These are phyloP conservation scores for Gerris buenoi DNA, from an alignment of 1,140 invertebrate genomes.

Conservation along the genomic window DNA sequence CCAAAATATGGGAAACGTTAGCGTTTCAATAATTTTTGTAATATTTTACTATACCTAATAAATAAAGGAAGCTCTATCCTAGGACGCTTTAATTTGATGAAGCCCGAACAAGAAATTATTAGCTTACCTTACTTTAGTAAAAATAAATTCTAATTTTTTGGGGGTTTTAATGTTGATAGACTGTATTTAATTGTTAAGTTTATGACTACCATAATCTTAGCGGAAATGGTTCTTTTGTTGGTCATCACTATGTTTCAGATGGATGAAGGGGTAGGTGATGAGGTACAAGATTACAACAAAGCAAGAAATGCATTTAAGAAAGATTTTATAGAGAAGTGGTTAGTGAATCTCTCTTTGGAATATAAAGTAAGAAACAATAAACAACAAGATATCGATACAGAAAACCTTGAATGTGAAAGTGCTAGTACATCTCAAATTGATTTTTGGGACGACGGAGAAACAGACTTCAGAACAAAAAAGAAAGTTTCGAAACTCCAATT, in stretches of 20 bases:
- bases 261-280: neutral
- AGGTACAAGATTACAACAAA: neutral
- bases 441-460: neutral
- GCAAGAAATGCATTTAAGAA: neutral
- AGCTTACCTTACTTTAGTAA: too few relatives aligned
- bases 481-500: neutral
- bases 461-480: neutral
- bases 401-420: neutral
- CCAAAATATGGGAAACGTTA: too few relatives aligned
- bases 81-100: too few relatives aligned
- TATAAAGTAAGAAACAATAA: neutral
- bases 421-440: neutral
- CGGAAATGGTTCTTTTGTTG: neutral
- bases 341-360: neutral
- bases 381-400: neutral
- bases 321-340: neutral
- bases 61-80: too few relatives aligned
- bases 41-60: too few relatives aligned
- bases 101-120: too few relatives aligned
- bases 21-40: too few relatives aligned
- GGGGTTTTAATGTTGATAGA: too few relatives aligned
- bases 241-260: neutral
- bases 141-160: too few relatives aligned
- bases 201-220: neutral
- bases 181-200: neutral